Evolutionary conservation across 2,797 vertebrate genomes (phyloP), one percentile per base, ranked within the genome.

Genomic region (Myotis daubentonii): DNA sequence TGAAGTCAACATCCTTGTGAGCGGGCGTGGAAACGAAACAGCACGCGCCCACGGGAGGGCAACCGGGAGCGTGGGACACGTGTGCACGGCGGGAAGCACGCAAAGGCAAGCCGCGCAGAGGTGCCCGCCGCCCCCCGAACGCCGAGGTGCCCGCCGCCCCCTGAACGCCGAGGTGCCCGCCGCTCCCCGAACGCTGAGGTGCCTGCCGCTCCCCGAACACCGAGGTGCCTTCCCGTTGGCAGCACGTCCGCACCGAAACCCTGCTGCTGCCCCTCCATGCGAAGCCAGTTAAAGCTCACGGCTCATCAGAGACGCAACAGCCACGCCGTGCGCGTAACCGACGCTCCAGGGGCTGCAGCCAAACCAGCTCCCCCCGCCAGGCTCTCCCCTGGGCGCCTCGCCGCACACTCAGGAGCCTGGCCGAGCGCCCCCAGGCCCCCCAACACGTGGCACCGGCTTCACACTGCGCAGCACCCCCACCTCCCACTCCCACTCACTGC

Each of bases 101-200:
- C 2, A 7, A 1, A n/a, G 66, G 51, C 4, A 1, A 2, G 4
- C 17, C 15, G 0, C 1, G 19, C 36, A 2, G 41, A 28, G n/a
- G 28, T 22, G 17, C 28, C n/a, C 36, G 16, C 2, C 6, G 2
- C 65, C 44, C 19, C 5, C 76, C 68, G 19, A 47, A 5, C 17
- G 2, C 44, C 13, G 20, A 66, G 17, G 28, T 22, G 17, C 22
- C n/a, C 36, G 12, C 2, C 6, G 2, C 65, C 44, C 19, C 4
- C 75, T 51, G 15, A 44, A 5, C 16, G 1, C 44, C 20, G 12
- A 66, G 53, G 49, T 5, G 62, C 22, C 20, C 38, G 4, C 38
- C 38, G 38, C 38, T 38, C 38, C 38, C 38, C 4, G 4, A 38
- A 38, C 38, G 4, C 38, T 5, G 38, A 38, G 38, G 38, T 38